Evolutionary conservation across 1,140 invertebrate genomes (phyloP).

Genomic region (Samia ricini): DNA sequence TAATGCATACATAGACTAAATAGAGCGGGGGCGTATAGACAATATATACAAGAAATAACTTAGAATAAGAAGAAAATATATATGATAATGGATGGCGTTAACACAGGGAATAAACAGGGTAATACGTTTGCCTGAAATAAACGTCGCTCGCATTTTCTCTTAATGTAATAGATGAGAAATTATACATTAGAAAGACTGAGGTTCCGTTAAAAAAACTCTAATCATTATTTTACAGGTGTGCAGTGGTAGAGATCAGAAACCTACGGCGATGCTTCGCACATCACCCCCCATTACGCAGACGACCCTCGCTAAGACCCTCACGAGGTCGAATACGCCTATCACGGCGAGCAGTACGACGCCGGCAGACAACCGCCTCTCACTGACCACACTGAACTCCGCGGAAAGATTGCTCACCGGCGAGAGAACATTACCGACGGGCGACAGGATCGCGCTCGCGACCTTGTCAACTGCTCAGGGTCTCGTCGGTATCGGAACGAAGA

Average conservation of each 20-base stretch:
- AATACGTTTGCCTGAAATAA: too few relatives aligned
- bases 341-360: slow-evolving; percentile 30
- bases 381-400: slow-evolving; percentile 56
- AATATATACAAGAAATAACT: too few relatives aligned
- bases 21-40: too few relatives aligned
- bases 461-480: slow-evolving; percentile 75
- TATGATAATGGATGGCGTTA: too few relatives aligned
- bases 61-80: too few relatives aligned
- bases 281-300: slow-evolving; percentile 56
- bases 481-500: slow-evolving; percentile 78
- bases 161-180: too few relatives aligned
- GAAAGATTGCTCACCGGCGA: slow-evolving; percentile 54
- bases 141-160: too few relatives aligned
- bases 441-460: slow-evolving; percentile 58
- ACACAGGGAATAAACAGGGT: too few relatives aligned
- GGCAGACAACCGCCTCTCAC: slow-evolving; percentile 50
- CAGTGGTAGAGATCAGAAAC: slow-evolving; percentile 71
- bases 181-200: too few relatives aligned
- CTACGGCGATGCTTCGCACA: slow-evolving; percentile 51
- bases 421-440: slow-evolving; percentile 36
- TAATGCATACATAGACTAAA: too few relatives aligned
- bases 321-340: slow-evolving; percentile 49
- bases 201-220: too few relatives aligned
- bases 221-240: slow-evolving; percentile 51
- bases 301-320: slow-evolving; percentile 38